Conservation (phyloP, 2,888 invertebrate species). For the Lycia hirtaria region DNA sequence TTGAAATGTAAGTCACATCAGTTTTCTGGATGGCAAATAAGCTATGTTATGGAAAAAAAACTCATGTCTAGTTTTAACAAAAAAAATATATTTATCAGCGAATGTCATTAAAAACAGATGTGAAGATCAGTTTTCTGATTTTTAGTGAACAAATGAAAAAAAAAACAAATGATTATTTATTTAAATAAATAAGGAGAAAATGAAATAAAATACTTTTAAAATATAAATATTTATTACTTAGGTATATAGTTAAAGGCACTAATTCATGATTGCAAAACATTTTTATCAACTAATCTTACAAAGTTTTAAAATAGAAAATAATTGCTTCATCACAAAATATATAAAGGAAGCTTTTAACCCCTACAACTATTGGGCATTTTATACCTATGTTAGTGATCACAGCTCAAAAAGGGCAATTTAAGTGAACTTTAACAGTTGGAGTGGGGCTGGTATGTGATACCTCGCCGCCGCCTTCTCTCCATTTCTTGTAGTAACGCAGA, state of each 20-base stretch:
- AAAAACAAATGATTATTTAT: too few species aligned
- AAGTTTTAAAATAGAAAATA: constrained; percentile 34
- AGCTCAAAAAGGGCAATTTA: constrained; percentile 71
- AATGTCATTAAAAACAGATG: too few species aligned
- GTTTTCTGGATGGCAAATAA: too few species aligned
- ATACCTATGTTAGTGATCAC: constrained; percentile 62
- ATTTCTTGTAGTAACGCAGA: constrained; percentile 91
- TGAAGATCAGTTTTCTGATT: too few species aligned
- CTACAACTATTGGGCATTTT: constrained; percentile 40
- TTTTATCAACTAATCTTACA: constrained; percentile 25
- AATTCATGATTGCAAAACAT: constrained; percentile 27
- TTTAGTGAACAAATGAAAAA: too few species aligned
- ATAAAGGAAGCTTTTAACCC: constrained; percentile 32
- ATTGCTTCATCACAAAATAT: constrained; percentile 30
- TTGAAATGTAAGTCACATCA: too few species aligned
- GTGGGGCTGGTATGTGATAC: constrained; percentile 72
- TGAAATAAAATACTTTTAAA: constrained; percentile 18
- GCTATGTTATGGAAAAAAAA: too few species aligned
- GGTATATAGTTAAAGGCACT: constrained; percentile 32
- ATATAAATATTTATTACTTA: constrained; percentile 44
- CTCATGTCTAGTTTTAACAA: too few species aligned
- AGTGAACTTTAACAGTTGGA: constrained; percentile 67
- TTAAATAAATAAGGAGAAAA: neutral
- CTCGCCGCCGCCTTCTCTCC: constrained; percentile 85
- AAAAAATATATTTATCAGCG: too few species aligned